These are phyloP conservation scores for Tuta absoluta DNA, from an alignment of 2,888 invertebrate genomes.

Conservation along the genomic window DNA sequence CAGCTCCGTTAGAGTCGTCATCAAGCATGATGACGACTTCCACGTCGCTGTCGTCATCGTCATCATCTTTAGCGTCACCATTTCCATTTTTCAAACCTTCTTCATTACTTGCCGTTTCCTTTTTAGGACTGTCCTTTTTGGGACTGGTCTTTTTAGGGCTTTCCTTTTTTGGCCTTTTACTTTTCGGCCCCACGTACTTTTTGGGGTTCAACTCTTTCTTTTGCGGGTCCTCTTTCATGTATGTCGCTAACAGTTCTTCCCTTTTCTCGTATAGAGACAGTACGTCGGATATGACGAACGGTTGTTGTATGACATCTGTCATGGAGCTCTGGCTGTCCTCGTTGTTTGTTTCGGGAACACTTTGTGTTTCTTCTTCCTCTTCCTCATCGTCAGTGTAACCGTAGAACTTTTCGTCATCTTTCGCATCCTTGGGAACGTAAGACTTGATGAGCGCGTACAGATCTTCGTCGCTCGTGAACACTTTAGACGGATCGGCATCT, in stretches of 20 bases:
- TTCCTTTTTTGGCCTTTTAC: background rate
- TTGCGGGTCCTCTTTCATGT: constrained; percentile 29
- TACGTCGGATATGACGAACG: constrained; percentile 73
- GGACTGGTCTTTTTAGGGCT: background rate
- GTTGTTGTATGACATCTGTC: constrained; percentile 55
- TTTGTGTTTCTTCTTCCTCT: constrained; percentile 37
- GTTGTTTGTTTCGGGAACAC: constrained; percentile 36
- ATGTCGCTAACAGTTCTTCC: constrained; percentile 34
- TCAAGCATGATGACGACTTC: constrained; percentile 26
- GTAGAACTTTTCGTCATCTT: constrained; percentile 71
- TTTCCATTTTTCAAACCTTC: background rate
- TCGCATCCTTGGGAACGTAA: constrained; percentile 66
- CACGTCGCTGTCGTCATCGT: constrained; percentile 27
- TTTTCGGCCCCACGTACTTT: constrained; percentile 4
- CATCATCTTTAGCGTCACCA: constrained; percentile 23
- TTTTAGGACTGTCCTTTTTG: background rate
- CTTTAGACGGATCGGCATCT: constrained; percentile 65
- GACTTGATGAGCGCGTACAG: constrained; percentile 59
- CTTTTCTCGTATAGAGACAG: constrained; percentile 62
- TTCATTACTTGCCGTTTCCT: background rate
- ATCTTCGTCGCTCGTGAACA: constrained; percentile 64
- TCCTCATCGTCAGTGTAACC: constrained; percentile 63
- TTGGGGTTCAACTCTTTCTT: constrained; percentile 8
- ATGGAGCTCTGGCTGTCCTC: constrained; percentile 47
- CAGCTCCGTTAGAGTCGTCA: constrained; percentile 16